phyloP scores from a whole-genome alignment of 2,888 invertebrate species.

The Rapana venosa region DNA sequence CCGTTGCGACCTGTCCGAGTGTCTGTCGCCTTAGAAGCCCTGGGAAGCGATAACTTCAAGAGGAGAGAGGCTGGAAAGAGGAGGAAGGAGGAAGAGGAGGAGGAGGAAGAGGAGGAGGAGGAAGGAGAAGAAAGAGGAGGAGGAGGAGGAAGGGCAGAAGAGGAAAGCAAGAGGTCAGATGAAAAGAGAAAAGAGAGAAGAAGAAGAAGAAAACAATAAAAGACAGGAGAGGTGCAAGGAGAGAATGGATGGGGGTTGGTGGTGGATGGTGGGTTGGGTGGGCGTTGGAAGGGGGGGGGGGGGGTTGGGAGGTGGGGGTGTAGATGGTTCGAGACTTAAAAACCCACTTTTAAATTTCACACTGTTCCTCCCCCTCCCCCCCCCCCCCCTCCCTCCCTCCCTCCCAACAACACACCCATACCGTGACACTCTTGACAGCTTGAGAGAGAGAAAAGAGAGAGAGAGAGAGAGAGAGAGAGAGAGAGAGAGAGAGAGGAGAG shows the following conservation, averaged over 20 bases:
- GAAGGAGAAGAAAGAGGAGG: neutral
- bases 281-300: neutral
- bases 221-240: neutral
- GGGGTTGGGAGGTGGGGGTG: neutral
- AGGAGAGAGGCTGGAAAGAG: neutral
- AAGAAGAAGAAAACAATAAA: neutral
- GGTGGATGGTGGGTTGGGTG: neutral
- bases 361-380: too few species aligned
- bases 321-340: too few species aligned
- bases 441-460: neutral
- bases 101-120: neutral
- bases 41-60: neutral
- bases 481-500: neutral
- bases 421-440: too few species aligned
- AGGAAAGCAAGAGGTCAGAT: too few species aligned
- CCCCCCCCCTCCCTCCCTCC: too few species aligned
- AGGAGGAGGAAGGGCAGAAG: neutral
- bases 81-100: neutral
- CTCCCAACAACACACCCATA: too few species aligned
- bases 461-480: neutral
- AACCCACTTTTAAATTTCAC: too few species aligned
- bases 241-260: neutral
- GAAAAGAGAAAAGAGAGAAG: constrained; percentile 11
- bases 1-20: too few species aligned
- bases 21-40: too few species aligned